phyloP scores from a whole-genome alignment of 2,797 vertebrate species.

The Falco berigora region DNA sequence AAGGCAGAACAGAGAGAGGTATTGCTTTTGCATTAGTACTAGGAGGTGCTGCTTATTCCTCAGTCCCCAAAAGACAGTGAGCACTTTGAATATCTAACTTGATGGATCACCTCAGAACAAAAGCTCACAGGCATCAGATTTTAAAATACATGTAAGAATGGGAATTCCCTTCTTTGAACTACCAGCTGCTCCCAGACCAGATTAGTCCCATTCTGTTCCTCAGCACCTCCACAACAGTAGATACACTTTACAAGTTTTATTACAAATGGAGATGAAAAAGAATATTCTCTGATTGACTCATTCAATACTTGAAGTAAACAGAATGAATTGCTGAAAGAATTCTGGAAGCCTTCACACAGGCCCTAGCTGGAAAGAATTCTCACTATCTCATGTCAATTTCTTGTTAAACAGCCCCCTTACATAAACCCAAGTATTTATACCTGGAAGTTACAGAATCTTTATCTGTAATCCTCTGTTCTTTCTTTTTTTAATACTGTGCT shows the following conservation, averaged over 20 bases:
- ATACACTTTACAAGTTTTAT: neutral
- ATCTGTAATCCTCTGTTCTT: neutral
- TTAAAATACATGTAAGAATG: neutral
- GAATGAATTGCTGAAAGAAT: neutral
- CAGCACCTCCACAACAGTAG: neutral
- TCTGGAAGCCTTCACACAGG: neutral
- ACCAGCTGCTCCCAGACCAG: neutral
- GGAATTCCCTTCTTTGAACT: neutral
- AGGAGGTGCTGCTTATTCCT: neutral
- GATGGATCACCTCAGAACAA: neutral
- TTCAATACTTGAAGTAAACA: neutral
- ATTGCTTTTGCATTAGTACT: neutral
- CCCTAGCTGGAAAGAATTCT: neutral
- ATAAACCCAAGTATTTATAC: neutral
- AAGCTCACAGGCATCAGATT: neutral
- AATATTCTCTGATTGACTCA: neutral
- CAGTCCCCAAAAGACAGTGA: too few relatives aligned
- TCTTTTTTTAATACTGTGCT: neutral
- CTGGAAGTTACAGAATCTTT: neutral
- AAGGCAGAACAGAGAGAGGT: neutral
- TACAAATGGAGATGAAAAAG: neutral
- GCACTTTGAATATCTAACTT: too few relatives aligned
- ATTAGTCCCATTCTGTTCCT: neutral
- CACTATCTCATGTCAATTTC: neutral
- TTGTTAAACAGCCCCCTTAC: neutral